Base-by-base conservation (phyloP, 2,113 vertebrate genomes). In the Lophius piscatorius region DNA sequence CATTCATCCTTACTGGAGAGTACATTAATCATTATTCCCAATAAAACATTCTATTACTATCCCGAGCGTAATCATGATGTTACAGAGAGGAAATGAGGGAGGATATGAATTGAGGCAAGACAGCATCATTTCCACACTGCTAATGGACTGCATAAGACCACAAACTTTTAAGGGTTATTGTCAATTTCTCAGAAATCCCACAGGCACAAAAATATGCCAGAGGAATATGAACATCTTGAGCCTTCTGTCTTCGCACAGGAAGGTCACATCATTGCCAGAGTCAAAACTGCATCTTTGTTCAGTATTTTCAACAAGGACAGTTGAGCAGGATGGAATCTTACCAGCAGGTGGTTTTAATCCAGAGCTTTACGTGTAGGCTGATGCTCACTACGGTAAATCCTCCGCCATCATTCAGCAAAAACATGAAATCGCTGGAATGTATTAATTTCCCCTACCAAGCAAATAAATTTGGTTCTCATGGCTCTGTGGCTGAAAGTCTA, bases 401-500 rank as follows among this genome's bases (percentile, higher is more conserved):
- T 8, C 47, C 3, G 38, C 51, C 38, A 39, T 35, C 28, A 62
- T 4, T 50, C 54, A 63, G 70, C 63, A 21, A 2, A 0, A 11
- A 28, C 21, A 3, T 29, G 46, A 68, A 69, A 56, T 50, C 42
- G 17, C 29, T 28, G 12, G 22, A 5, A 8, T 42, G 16, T 26
- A 47, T 65, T 72, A 16, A 56, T 54, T 58, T 47, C 31, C n/a
- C 44, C 13, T 22, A 29, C 20, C 5, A 24, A 23, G 42, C 9
- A 72, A 55, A 70, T 33, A 26, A 6, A 17, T 61, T 36, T 8
- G n/a, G 21, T 57, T 70, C 51, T 48, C 36, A 31, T 41, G 51
- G 33, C 31, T 46, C 34, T 1, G 18, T 62, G 65, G 56, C 76
- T 62, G n/a, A 46, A 74, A 16, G 76, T 77, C 81, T 68, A 74